Base-by-base conservation (phyloP, 2,113 vertebrate genomes). In the Cyanoliseus patagonus region DNA sequence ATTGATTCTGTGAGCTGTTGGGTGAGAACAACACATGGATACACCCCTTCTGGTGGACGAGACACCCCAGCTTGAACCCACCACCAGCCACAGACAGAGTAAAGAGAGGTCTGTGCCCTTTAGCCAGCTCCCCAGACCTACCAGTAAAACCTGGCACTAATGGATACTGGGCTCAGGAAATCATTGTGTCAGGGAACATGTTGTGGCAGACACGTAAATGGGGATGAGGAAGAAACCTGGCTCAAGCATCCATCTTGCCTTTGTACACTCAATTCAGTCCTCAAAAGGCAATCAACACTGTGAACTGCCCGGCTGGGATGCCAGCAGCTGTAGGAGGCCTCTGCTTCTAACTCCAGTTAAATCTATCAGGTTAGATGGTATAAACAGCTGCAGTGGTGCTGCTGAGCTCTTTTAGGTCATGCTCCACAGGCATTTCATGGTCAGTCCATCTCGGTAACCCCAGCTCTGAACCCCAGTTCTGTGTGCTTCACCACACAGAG, bases 1-100 rank as follows among this genome's bases (percentile, higher is more conserved):
- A n/a, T 99, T 99, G 25, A 99, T 99, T 97, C 99, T 99, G 98
- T 99, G 99, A 97, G 99, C 99, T 99, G 97, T 8, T 0, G 7
- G 92, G 47, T 5, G 57, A 95, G 92, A 70, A 88, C 94, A 63
- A 73, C 31, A 46, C 39, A 76, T 17, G 53, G 37, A 53, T 17
- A 64, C 41, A 1, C 52, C 49, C 6, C 67, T 31, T 9, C 37
- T 24, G 49, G 31, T 9, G 4, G 41, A 24, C 1, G 9, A 35
- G 57, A 59, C 57, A 24, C 22, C n/a, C n/a, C 57, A 35, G 33
- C 33, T 59, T 59, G 57, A 35, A 16, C 57, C 57, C 57, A 59
- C 33, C 57, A 24, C 22, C 57, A 59, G 79, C 49, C 46, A 37
- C 25, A 44, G 73, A 80, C 31, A 63, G 16, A 31, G 52, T 53